phyloP scores from a whole-genome alignment of 1,140 invertebrate genomes.

The Plectrocnemia conspersa region DNA sequence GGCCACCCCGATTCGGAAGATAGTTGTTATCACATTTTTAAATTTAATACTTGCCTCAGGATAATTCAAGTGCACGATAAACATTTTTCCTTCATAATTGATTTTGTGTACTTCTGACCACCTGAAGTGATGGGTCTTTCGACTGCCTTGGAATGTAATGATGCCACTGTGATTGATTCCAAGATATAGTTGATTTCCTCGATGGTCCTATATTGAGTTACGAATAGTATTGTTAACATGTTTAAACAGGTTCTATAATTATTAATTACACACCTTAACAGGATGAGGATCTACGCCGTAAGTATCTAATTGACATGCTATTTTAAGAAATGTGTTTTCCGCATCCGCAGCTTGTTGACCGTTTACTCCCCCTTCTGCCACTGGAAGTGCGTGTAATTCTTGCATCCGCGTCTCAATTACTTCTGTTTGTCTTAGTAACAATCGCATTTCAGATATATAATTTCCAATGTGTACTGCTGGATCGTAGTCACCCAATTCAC shows the following conservation, averaged over 20 bases:
- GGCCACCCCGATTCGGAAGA: no score
- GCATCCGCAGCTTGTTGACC: conserved; percentile 69
- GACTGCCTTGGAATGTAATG: conserved; percentile 88
- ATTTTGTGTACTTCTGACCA: conserved; percentile 95
- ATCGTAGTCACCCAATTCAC: conserved; percentile 92
- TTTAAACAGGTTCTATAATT: background rate
- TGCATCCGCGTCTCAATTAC: conserved; percentile 69
- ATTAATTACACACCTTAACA: conserved; percentile 70
- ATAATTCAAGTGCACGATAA: conserved; percentile 85
- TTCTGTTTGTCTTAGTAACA: conserved; percentile 87
- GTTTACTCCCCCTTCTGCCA: conserved; percentile 53
- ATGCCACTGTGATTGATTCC: conserved; percentile 94
- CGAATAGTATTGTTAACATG: conserved; percentile 5
- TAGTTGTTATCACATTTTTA: no score
- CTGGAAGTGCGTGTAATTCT: conserved; percentile 45
- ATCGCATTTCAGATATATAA: conserved; percentile 87
- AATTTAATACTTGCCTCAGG: conserved; percentile 51
- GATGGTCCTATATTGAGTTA: conserved; percentile 79
- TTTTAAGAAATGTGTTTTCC: conserved; percentile 79
- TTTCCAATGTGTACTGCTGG: conserved; percentile 81
- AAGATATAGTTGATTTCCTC: conserved; percentile 84
- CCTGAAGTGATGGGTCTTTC: conserved; percentile 89
- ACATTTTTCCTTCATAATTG: conserved; percentile 97
- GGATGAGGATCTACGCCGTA: conserved; percentile 97
- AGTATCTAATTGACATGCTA: conserved; percentile 85